These are phyloP conservation scores for Luperina nickerlii DNA, from an alignment of 2,888 invertebrate species.

Conservation along the genomic window DNA sequence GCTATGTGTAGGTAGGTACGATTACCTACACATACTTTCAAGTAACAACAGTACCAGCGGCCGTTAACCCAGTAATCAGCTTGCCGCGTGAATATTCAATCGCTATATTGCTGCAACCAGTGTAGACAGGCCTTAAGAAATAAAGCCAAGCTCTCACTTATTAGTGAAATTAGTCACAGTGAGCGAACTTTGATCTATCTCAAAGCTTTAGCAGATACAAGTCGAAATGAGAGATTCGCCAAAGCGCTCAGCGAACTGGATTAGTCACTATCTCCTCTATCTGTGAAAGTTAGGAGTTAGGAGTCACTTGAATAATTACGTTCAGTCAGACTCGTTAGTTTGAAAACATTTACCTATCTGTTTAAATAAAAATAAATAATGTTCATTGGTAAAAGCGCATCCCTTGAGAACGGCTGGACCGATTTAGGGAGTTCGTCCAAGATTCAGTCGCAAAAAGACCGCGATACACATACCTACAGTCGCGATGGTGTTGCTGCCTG, in stretches of 20 bases:
- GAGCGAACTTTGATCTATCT: slow-evolving; percentile 35
- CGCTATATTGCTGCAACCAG: not conserved
- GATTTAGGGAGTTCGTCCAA: not conserved
- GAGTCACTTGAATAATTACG: slow-evolving; percentile 34
- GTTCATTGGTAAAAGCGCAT: not conserved
- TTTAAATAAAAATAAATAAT: not conserved
- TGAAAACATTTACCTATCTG: not conserved
- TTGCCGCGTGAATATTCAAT: not conserved
- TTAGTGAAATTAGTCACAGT: slow-evolving; percentile 38
- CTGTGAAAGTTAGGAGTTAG: slow-evolving; percentile 36
- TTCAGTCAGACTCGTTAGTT: slow-evolving; percentile 25
- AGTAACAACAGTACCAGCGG: not conserved
- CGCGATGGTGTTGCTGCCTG: not conserved
- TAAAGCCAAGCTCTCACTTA: slow-evolving; percentile 13
- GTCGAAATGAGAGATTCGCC: slow-evolving; percentile 36
- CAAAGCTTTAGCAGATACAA: slow-evolving; percentile 44
- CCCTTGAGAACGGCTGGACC: not conserved
- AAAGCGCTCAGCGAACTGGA: slow-evolving; percentile 50
- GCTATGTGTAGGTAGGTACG: too few relatives aligned
- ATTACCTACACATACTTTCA: not conserved
- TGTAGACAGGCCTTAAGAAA: not conserved
- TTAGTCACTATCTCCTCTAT: slow-evolving; percentile 45
- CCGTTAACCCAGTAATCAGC: not conserved
- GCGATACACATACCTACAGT: too few relatives aligned
- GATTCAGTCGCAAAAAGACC: not conserved